Base-by-base conservation (phyloP, 1,140 invertebrate genomes). In the Orius insidiosus region DNA sequence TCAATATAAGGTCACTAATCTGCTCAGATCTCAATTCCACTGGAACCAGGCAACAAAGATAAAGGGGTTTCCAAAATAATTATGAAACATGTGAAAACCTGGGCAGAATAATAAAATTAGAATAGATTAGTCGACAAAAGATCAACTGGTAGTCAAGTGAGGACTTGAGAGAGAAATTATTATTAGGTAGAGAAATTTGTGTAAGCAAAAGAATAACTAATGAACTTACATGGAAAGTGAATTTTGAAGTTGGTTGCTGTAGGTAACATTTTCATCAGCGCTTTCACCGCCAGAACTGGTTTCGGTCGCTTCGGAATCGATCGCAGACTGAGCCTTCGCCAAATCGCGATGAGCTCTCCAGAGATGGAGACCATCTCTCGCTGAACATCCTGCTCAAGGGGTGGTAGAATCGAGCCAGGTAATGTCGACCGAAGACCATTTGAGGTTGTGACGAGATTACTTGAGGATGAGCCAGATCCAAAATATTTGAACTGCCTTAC, bases 281-380 rank as follows among this genome's bases (percentile, higher is more conserved):
- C 85, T 92, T 61, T 94, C 89, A 24, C 85, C 86, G 34, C 87
- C 89, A 31, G 88, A 93, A 57, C 86, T 92, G 43, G 85, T 89
- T 11, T 80, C 85, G 10, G 90, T 95, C 10, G 84, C 87, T 67
- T 95, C 89, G 11, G 87, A 90, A 64, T 94, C 89, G 38, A 89
- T 64, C 53, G 74, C 72, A 39, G 68, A 64, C 55, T 86, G 76
- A 37, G 86, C 68, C 46, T 80, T 64, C 19, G 71, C 67, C 46
- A 87, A 58, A 60, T 84, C 80, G 71, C 74, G 7, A 72, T 63
- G 35, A 88, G 63, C 13, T 75, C 69, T 31, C 80, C 80, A 7
- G 76, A 67, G 1, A 80, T 72, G 43, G 70, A 70, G 48, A 77
- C 70, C 32, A 83, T 55, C 51, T 64, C 74, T 52, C 61, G 63